Evolutionary conservation across 2,888 invertebrate genomes (phyloP).

Genomic region (Marronus borbonicus): DNA sequence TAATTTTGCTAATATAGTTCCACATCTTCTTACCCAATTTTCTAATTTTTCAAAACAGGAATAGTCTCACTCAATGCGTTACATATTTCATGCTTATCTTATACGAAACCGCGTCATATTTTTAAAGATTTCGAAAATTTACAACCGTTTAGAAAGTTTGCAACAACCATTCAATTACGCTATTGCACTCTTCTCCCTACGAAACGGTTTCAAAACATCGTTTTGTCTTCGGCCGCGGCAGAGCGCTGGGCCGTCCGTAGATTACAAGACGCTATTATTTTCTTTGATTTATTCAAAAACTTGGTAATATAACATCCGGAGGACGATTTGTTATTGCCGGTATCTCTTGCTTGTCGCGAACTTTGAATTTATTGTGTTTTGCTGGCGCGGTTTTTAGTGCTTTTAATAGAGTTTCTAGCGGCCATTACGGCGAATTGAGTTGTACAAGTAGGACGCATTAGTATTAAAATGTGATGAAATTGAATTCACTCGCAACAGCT

Average conservation of each 20-base stretch:
- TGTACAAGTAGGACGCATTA: too few species aligned
- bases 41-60: background rate
- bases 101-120: background rate
- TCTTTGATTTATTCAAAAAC: slow-evolving; percentile 41
- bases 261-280: slow-evolving; percentile 39
- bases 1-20: too few species aligned
- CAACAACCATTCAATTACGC: slow-evolving; percentile 24
- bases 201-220: slow-evolving; percentile 30
- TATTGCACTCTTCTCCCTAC: slow-evolving; percentile 12
- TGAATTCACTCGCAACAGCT: too few species aligned
- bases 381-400: background rate
- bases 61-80: background rate
- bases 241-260: background rate
- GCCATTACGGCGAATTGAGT: background rate
- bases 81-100: slow-evolving; percentile 21
- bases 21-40: background rate
- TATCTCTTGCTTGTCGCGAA: slow-evolving; percentile 26
- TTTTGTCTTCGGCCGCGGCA: slow-evolving; percentile 8
- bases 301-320: slow-evolving; percentile 33
- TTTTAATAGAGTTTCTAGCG: background rate
- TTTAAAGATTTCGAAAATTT: slow-evolving; percentile 31
- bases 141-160: slow-evolving; percentile 19
- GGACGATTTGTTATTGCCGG: slow-evolving; percentile 25
- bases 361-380: slow-evolving; percentile 30
- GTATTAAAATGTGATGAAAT: too few species aligned